phyloP scores from a whole-genome alignment of 2,113 vertebrate species.

The Nothocercus julius region DNA sequence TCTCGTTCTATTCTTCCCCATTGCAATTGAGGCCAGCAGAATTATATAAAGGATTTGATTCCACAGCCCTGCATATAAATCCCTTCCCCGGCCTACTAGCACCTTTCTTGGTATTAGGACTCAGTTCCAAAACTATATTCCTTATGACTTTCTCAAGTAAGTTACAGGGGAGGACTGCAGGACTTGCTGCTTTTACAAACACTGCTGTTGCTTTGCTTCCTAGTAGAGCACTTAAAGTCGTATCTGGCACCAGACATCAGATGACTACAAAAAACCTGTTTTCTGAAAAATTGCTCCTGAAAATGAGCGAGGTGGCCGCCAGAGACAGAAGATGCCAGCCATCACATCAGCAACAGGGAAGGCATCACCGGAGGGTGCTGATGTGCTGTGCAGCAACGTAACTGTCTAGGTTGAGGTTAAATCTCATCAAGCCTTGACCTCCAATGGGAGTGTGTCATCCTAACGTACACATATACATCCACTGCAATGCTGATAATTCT shows the following conservation, averaged over 20 bases:
- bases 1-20: not conserved
- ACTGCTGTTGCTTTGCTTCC: not conserved
- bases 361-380: not conserved
- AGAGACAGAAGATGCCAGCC: not conserved
- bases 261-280: not conserved
- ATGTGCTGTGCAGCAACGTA: not conserved
- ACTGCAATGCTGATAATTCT: not conserved
- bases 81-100: not conserved
- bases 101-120: not conserved
- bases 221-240: not conserved
- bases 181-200: not conserved
- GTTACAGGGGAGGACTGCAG: not conserved
- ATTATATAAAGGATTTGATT: not conserved
- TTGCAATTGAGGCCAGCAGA: not conserved
- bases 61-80: not conserved
- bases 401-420: not conserved
- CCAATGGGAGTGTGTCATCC: not conserved
- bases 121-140: not conserved
- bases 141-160: not conserved
- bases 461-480: fast-evolving
- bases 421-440: not conserved
- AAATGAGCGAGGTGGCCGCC: not conserved
- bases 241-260: not conserved
- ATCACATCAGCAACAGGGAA: not conserved
- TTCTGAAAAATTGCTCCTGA: not conserved